These are phyloP conservation scores for Drosophila maculinotata DNA, from an alignment of 2,888 invertebrate species.

Conservation along the genomic window DNA sequence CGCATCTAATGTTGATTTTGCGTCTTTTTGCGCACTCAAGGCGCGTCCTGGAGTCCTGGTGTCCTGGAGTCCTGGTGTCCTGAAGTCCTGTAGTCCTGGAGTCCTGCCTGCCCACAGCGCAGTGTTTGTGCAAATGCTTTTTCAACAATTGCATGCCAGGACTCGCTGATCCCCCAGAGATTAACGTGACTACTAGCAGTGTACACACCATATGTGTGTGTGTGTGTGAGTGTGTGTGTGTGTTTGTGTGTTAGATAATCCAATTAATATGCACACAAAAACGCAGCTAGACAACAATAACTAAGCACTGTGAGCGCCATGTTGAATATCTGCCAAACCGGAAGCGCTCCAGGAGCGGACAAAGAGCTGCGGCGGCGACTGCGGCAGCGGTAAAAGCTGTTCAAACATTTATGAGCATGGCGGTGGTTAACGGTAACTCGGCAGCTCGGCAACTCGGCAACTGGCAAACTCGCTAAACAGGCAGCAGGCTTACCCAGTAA, in stretches of 20 bases:
- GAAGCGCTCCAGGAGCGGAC: slow-evolving; percentile 50
- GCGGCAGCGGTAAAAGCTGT: slow-evolving; percentile 50
- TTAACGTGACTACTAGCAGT: slow-evolving; percentile 76
- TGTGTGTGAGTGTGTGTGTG: slow-evolving; percentile 16
- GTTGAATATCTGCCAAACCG: slow-evolving; percentile 68
- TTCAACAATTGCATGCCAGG: slow-evolving; percentile 75
- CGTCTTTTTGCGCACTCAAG: slow-evolving; percentile 66
- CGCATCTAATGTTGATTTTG: slow-evolving; percentile 76
- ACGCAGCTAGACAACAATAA: slow-evolving; percentile 72
- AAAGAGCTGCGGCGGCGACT: slow-evolving; percentile 29
- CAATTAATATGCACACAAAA: slow-evolving; percentile 82
- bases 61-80: not conserved
- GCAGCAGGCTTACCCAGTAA: not conserved
- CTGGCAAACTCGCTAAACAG: slow-evolving; percentile 1
- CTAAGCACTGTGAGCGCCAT: slow-evolving; percentile 56
- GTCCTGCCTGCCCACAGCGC: slow-evolving; percentile 1
- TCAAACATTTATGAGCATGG: slow-evolving; percentile 74
- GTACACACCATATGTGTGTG: slow-evolving; percentile 7
- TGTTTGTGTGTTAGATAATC: slow-evolving; percentile 78
- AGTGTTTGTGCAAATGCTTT: slow-evolving; percentile 74
- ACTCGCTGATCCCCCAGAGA: slow-evolving; percentile 75
- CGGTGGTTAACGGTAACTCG: slow-evolving; percentile 25
- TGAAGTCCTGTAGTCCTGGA: not conserved
- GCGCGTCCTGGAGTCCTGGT: slow-evolving; percentile 15
- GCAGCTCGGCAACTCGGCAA: slow-evolving; percentile 28